Base-by-base conservation (phyloP, 2,797 vertebrate species). In the Eulemur albifrons region DNA sequence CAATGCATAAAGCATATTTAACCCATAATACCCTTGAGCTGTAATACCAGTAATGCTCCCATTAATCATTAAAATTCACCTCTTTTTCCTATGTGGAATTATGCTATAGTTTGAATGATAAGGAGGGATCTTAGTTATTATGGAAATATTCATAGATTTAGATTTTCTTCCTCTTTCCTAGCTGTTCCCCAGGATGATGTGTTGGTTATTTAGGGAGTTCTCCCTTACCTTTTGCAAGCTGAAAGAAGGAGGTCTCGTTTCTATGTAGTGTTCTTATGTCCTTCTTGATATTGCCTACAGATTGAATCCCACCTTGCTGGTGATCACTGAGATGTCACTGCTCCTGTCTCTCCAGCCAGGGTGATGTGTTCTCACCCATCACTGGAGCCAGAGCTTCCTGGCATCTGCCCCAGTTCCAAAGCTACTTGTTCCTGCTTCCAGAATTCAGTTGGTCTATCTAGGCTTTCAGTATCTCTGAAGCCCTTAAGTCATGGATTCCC, bases 151-250 rank as follows among this genome's bases (percentile, higher is more conserved):
- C 43, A 7, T 52, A 50, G 18, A 40, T 40, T 32, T 9, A 21
- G 5, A 12, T 27, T 67, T 69, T 69, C 48, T 54, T 76, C 17
- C 30, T 75, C 21, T 45, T 11, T 5, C 20, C 11, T 67, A 14
- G 40, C 10, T 59, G 21, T 10, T 88, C 15, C 0, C n/a, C 4
- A 7, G 32, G 10, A 20, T 14, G 2, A 1, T 7, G 10, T 1
- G 5, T 12, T 84, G 18, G 9, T 35, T 25, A 20, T 18, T 21
- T 7, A 13, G 45, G 40, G 4, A 17, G 20, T 2, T 11, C 13
- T 50, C 8, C 18, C 21, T 65, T 40, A 23, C 7, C 8, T 2
- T 13, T 2, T 38, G 32, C 54, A 45, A 65, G 32, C 2, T 30
- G 32, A 27, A 23, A 52, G 32, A n/a, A 23, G 30, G 30, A 38